A percentile compares a stretch with the other conserved stretches of the same genome.
These are phyloP conservation scores for Drosophila aff. DNA, from an alignment of 1,140 invertebrate genomes.

Conservation along the genomic window DNA sequence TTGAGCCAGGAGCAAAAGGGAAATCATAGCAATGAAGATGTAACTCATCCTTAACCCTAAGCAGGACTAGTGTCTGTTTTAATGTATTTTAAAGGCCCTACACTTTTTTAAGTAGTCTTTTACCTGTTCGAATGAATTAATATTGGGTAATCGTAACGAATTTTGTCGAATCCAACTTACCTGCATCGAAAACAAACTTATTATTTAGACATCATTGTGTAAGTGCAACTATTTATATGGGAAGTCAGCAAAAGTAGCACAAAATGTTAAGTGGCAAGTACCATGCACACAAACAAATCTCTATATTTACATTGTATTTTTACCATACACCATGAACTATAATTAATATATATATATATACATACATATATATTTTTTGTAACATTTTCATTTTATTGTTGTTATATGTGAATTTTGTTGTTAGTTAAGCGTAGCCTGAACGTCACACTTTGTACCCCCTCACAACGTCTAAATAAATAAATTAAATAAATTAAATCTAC, in stretches of 20 bases:
- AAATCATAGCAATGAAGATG: conserved; percentile 14
- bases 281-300: conserved; percentile 43
- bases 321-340: conserved; percentile 41
- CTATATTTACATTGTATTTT: conserved; percentile 60
- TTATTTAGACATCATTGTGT: conserved; percentile 37
- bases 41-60: conserved; percentile 7
- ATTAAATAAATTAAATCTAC: conserved; percentile 76
- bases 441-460: conserved; percentile 79
- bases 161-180: conserved; percentile 43
- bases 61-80: background rate
- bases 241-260: conserved; percentile 27
- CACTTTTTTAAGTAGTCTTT: background rate
- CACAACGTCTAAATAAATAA: conserved; percentile 68
- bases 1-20: conserved; percentile 22
- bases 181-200: conserved; percentile 37
- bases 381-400: conserved; percentile 75
- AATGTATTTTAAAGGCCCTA: background rate
- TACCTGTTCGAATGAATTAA: conserved; percentile 1
- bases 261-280: conserved; percentile 53
- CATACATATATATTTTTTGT: conserved; percentile 63
- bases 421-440: conserved; percentile 72
- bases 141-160: conserved; percentile 37
- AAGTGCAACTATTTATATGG: conserved; percentile 52
- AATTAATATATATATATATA: conserved; percentile 16
- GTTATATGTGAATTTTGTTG: conserved; percentile 80